Percentiles rank a stretch among this genome's conserved stretches.
Conservation (phyloP, 2,113 vertebrate genomes). For the Myotis lucifugus region DNA sequence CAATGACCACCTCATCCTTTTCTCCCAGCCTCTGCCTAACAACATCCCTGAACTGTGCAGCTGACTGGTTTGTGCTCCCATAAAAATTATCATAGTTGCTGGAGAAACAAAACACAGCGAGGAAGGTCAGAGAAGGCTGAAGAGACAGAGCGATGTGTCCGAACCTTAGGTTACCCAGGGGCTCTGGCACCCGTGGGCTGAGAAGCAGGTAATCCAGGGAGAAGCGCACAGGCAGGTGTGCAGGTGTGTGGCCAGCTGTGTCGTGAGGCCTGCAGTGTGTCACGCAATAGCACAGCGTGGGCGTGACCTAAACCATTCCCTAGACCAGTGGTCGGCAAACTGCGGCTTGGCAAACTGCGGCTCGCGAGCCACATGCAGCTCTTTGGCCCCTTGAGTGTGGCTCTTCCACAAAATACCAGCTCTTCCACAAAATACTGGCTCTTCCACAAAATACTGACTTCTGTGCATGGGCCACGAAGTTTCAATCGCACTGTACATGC, state of each 20-base stretch:
- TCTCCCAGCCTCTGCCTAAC: neutral
- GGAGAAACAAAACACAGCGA: neutral
- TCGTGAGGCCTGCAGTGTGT: neutral
- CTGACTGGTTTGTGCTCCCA: neutral
- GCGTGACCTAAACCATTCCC: neutral
- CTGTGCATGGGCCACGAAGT: too few species aligned
- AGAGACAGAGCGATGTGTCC: neutral
- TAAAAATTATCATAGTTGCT: neutral
- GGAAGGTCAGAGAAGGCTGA: neutral
- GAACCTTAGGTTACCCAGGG: neutral
- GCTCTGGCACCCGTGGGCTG: rapidly evolving
- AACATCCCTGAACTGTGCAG: neutral
- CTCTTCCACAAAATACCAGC: too few species aligned
- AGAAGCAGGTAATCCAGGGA: neutral
- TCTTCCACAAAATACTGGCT: too few species aligned
- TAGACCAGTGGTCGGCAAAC: too few species aligned
- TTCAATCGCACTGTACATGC: too few species aligned
- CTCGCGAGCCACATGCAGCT: too few species aligned
- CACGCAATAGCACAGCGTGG: neutral
- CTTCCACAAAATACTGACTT: too few species aligned
- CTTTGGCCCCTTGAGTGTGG: too few species aligned
- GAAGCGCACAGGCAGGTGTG: too few species aligned
- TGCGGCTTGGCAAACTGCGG: too few species aligned
- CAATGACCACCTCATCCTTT: neutral
- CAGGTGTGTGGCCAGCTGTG: too few species aligned